Evolutionary conservation across 2,113 vertebrate species (phyloP).

Genomic region (Grus americana): DNA sequence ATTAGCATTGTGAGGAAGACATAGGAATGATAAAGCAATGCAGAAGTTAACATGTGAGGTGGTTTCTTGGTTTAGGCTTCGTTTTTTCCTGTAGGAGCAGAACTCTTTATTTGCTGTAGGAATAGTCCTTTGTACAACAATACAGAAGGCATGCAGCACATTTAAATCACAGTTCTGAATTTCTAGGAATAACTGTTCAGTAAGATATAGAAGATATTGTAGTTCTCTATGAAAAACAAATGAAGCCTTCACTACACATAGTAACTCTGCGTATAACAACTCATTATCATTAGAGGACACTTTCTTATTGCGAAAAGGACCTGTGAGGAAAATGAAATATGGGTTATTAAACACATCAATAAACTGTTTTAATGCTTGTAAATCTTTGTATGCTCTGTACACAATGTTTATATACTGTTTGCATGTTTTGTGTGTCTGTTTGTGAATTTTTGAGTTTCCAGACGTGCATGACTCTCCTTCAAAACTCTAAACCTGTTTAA

Average conservation of each 20-base stretch:
- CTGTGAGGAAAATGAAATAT: neutral
- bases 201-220: neutral
- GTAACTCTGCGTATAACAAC: neutral
- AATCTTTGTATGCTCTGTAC: neutral
- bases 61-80: neutral
- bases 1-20: neutral
- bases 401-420: neutral
- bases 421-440: neutral
- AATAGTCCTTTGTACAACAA: neutral
- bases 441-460: neutral
- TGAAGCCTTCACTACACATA: neutral
- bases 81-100: neutral
- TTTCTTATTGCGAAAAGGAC: neutral
- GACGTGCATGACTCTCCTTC: neutral
- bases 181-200: neutral
- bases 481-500: neutral
- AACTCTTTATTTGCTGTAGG: neutral
- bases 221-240: neutral
- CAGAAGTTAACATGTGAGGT: neutral
- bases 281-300: neutral
- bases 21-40: neutral
- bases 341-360: neutral
- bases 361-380: neutral
- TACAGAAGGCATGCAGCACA: neutral
- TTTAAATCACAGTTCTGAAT: neutral